Evolutionary conservation across 2,113 vertebrate genomes (phyloP).

Genomic region (Nettapus auritus): DNA sequence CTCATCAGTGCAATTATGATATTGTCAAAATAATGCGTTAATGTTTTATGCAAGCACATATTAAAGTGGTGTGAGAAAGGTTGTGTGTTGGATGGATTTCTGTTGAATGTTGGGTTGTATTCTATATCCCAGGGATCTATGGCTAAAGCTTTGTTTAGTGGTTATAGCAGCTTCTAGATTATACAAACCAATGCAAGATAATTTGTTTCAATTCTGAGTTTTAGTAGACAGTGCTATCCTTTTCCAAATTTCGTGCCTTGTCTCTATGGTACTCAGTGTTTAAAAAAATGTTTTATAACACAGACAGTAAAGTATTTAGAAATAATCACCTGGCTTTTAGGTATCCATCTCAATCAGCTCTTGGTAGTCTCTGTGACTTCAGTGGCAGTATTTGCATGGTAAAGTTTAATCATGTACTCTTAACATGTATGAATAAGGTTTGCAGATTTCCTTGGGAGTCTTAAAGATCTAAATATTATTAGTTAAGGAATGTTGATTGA

Average conservation of each 20-base stretch:
- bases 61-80: not conserved
- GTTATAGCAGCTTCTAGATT: not conserved
- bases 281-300: not conserved
- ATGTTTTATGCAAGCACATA: not conserved
- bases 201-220: not conserved
- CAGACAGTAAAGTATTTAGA: not conserved
- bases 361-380: accelerated
- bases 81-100: not conserved
- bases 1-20: not conserved
- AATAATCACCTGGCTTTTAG: not conserved
- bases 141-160: not conserved
- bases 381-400: not conserved
- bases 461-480: not conserved
- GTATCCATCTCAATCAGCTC: not conserved
- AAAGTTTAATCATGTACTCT: not conserved
- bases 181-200: not conserved
- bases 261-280: not conserved
- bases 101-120: not conserved
- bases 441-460: not conserved
- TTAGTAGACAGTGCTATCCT: not conserved
- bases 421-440: not conserved
- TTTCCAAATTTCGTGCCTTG: not conserved
- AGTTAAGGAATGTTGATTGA: not conserved
- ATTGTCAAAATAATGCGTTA: not conserved
- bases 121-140: not conserved